phyloP scores from a whole-genome alignment of 2,113 vertebrate species.

The Percopsis transmontana region DNA sequence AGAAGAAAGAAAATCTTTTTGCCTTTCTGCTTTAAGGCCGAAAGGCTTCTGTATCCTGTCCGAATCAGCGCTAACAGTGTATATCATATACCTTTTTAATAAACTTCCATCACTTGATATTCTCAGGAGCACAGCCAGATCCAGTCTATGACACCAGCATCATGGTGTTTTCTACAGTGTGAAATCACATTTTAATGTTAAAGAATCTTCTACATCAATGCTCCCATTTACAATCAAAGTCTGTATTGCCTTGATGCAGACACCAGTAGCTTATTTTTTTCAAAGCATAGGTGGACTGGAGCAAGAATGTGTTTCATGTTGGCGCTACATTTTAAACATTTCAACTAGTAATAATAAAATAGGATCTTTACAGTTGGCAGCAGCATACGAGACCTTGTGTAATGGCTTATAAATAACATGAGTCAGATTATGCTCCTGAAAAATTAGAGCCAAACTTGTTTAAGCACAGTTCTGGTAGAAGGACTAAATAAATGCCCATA shows the following conservation, averaged over 20 bases:
- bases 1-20: conserved; percentile 2
- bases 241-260: background rate
- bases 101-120: conserved; percentile 2
- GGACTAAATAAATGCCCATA: background rate
- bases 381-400: background rate
- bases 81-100: background rate
- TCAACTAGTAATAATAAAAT: conserved; percentile 18
- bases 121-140: background rate
- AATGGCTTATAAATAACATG: background rate
- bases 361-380: conserved; percentile 43
- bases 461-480: background rate
- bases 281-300: background rate
- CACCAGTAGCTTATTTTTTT: background rate
- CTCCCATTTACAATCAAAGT: background rate
- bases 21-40: background rate
- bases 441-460: conserved; percentile 1
- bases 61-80: background rate
- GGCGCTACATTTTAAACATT: conserved; percentile 13
- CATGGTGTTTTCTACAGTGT: background rate
- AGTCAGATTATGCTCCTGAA: background rate
- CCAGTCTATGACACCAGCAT: background rate
- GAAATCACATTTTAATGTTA: background rate
- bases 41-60: background rate
- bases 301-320: background rate
- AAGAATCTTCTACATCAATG: background rate